Evolutionary conservation across 2,888 invertebrate species (phyloP).

Genomic region (Pheosia tremula): DNA sequence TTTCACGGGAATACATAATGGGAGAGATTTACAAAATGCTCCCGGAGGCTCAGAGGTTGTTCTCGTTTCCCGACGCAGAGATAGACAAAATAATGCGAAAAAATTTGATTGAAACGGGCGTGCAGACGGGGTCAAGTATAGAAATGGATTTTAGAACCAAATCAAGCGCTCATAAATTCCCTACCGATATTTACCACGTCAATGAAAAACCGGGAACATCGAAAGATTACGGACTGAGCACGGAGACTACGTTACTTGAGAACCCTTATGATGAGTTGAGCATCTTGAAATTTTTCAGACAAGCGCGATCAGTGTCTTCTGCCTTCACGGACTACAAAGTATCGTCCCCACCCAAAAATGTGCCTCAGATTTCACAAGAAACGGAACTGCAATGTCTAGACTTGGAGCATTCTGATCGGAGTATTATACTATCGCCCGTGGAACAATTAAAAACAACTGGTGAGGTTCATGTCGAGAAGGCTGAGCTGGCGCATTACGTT

Average conservation of each 20-base stretch:
- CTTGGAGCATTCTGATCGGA: constrained; percentile 1
- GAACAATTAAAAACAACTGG: constrained; percentile 2
- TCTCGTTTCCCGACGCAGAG: constrained; percentile 63
- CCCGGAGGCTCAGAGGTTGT: constrained; percentile 32
- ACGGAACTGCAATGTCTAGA: background rate
- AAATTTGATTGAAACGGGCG: constrained; percentile 41
- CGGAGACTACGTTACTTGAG: constrained; percentile 20
- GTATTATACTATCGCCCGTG: constrained; percentile 7
- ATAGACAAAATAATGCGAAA: constrained; percentile 47
- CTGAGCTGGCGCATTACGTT: background rate
- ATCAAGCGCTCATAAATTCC: background rate
- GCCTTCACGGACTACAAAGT: background rate
- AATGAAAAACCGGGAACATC: constrained; percentile 2
- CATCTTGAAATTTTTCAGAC: constrained; percentile 55
- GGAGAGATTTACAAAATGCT: constrained; percentile 13
- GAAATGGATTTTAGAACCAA: constrained; percentile 39
- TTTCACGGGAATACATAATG: constrained; percentile 11
- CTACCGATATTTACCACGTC: background rate
- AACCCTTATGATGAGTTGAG: constrained; percentile 51
- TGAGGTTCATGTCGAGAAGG: background rate
- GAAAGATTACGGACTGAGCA: constrained; percentile 7
- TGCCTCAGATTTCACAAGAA: background rate
- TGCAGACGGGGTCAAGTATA: constrained; percentile 69
- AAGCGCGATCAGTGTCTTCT: constrained; percentile 37
- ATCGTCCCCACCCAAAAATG: background rate